Evolutionary conservation across 2,888 invertebrate genomes (phyloP).

Genomic region (Nesidiocoris tenuis): DNA sequence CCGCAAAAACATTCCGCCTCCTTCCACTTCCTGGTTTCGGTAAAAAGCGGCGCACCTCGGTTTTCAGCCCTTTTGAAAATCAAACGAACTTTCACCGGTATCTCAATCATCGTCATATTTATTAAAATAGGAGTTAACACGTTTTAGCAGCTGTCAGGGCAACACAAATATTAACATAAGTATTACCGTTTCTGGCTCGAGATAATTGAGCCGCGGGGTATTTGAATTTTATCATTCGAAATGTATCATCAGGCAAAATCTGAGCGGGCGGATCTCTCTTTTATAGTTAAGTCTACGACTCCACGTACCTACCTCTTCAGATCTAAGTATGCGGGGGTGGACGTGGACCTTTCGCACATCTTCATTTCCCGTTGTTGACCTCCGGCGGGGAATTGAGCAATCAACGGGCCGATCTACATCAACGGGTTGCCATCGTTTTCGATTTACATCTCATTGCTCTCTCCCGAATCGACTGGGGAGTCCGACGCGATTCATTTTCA

Average conservation of each 20-base stretch:
- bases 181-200: not conserved
- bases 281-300: too few relatives aligned
- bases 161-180: not conserved
- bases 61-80: not conserved
- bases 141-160: not conserved
- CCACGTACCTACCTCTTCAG: not conserved
- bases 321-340: not conserved
- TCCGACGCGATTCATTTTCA: too few relatives aligned
- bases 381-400: constrained; percentile 25
- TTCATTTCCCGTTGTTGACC: constrained; percentile 37
- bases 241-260: not conserved
- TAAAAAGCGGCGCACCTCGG: too few relatives aligned
- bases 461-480: not conserved
- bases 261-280: too few relatives aligned
- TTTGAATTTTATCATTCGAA: not conserved
- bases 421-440: constrained; percentile 23
- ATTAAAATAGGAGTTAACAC: not conserved
- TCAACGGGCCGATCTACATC: constrained; percentile 14
- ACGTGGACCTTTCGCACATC: constrained; percentile 34
- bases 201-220: not conserved
- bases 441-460: constrained; percentile 31
- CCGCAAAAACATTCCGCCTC: too few relatives aligned
- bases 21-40: too few relatives aligned
- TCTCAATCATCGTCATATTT: not conserved
- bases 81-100: not conserved